Conservation (phyloP, 92 coral and sea anemone genomes). For the Micromussa lordhowensis region DNA sequence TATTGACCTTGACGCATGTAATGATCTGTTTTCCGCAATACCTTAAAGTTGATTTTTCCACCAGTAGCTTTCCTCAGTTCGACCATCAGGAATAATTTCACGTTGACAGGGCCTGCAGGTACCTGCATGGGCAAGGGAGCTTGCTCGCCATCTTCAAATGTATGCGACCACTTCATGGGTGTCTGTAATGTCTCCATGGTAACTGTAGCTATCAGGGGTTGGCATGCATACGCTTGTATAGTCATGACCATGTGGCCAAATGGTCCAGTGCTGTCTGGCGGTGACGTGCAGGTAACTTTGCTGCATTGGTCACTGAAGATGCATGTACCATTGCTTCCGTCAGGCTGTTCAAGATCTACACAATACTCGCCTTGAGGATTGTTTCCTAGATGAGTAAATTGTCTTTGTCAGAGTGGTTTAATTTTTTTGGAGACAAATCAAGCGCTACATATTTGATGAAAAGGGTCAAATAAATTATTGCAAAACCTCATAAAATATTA, state of each 20-base stretch:
- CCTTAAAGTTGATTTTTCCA: slow-evolving; percentile 3
- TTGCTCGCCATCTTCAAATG: slow-evolving; percentile 19
- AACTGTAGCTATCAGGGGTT: slow-evolving; percentile 2
- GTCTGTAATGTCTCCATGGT: background rate
- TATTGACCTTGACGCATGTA: background rate
- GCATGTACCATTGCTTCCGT: slow-evolving; percentile 5
- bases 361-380: background rate
- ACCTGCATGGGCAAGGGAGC: background rate
- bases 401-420: background rate
- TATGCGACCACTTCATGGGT: slow-evolving; percentile 19
- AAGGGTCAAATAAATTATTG: no score
- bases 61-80: background rate
- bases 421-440: no score
- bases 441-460: no score
- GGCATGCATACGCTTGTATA: background rate
- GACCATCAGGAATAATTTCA: background rate
- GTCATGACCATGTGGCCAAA: background rate
- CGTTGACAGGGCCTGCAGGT: background rate
- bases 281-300: slow-evolving; percentile 8
- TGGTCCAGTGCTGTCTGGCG: background rate
- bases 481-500: no score
- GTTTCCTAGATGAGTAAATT: background rate
- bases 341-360: background rate
- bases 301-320: slow-evolving; percentile 15
- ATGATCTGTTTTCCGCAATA: background rate